A percentile compares a stretch with the other conserved stretches of the same genome.
Conservation (phyloP, 2,888 invertebrate species). For the Xestia ashworthii region DNA sequence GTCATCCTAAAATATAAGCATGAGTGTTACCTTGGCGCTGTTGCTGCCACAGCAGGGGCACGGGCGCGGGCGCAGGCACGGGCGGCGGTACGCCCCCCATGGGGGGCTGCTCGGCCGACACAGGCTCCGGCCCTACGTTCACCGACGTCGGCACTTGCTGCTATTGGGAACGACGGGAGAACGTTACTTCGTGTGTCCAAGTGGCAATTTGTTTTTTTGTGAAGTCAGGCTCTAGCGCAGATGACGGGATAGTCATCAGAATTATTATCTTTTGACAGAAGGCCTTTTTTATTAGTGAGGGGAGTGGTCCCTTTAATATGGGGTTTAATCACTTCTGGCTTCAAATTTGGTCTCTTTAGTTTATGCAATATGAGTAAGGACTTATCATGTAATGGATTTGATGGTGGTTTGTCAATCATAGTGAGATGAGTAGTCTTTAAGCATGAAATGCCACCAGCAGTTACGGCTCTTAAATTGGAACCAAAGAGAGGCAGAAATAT, state of each 20-base stretch:
- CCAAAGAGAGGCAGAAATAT: neutral
- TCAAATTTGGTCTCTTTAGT: neutral
- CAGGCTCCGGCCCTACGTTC: constrained; percentile 48
- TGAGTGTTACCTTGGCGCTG: constrained; percentile 82
- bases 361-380: neutral
- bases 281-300: neutral
- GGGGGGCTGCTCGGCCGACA: constrained; percentile 60
- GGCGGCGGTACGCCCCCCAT: constrained; percentile 68
- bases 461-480: constrained; percentile 1
- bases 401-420: neutral
- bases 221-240: constrained; percentile 1
- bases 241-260: neutral
- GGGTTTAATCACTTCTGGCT: neutral
- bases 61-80: constrained; percentile 80
- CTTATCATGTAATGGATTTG: neutral
- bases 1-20: neutral
- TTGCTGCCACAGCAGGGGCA: constrained; percentile 87
- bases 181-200: constrained; percentile 2
- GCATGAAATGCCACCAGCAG: neutral
- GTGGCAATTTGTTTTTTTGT: neutral
- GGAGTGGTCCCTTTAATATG: neutral
- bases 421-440: neutral
- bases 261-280: neutral
- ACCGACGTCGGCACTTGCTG: constrained; percentile 54
- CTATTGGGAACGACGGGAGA: constrained; percentile 30